A percentile compares a stretch with the other conserved stretches of the same genome.
These are phyloP conservation scores for Orthosia gracilis DNA, from an alignment of 2,888 invertebrate genomes.

Conservation along the genomic window DNA sequence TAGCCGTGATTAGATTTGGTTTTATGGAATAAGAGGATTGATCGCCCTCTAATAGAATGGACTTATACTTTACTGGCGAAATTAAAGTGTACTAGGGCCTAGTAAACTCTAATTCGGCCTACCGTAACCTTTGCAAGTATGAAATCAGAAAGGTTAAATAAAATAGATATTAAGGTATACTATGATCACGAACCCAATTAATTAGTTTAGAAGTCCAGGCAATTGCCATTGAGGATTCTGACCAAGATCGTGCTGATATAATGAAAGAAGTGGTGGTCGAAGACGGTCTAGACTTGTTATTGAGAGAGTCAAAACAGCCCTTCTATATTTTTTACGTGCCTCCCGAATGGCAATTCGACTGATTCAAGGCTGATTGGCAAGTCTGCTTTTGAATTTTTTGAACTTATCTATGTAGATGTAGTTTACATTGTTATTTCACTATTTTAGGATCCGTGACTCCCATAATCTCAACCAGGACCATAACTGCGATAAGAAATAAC, in stretches of 20 bases:
- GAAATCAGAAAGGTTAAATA: too few species aligned
- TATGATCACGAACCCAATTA: neutral
- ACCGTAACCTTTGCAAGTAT: too few species aligned
- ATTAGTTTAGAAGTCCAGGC: neutral
- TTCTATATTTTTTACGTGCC: neutral
- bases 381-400: neutral
- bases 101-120: too few species aligned
- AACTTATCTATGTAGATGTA: neutral
- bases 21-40: neutral
- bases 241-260: neutral
- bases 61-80: neutral
- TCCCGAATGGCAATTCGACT: neutral
- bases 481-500: neutral
- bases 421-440: neutral
- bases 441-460: neutral
- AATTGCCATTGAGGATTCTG: neutral
- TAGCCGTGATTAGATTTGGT: slow-evolving; percentile 5
- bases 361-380: too few species aligned
- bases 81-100: neutral
- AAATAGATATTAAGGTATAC: neutral
- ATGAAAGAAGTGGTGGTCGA: neutral
- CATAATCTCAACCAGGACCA: neutral
- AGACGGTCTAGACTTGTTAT: neutral
- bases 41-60: neutral
- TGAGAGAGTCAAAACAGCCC: too few species aligned